A percentile compares a stretch with the other conserved stretches of the same genome.
These are phyloP conservation scores for Chrysolina americana DNA, from an alignment of 2,888 invertebrate genomes.

Conservation along the genomic window DNA sequence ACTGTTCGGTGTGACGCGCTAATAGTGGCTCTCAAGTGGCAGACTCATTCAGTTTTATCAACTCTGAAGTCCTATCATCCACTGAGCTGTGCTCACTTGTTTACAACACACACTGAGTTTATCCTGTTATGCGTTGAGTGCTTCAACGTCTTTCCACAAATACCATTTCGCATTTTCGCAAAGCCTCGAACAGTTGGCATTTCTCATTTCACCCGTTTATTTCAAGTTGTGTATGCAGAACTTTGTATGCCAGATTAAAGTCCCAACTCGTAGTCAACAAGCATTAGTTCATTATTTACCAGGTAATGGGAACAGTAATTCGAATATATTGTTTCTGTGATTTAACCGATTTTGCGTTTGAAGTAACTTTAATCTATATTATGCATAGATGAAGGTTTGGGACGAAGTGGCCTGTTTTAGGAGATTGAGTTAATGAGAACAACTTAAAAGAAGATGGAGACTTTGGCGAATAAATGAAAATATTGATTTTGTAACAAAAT, in stretches of 20 bases:
- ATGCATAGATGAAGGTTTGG: too few relatives aligned
- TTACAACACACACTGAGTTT: neutral
- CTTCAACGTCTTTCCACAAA: neutral
- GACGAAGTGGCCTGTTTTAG: too few relatives aligned
- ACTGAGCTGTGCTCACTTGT: too few relatives aligned
- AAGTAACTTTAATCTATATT: too few relatives aligned
- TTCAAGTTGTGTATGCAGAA: neutral
- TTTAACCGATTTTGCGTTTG: neutral
- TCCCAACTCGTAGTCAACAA: neutral
- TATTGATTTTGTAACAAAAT: too few relatives aligned
- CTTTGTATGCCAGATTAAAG: neutral
- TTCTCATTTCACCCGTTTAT: conserved; percentile 10
- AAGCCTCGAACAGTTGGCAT: neutral
- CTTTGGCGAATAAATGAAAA: too few relatives aligned
- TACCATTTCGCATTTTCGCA: neutral
- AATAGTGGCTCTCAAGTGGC: too few relatives aligned
- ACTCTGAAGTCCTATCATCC: too few relatives aligned
- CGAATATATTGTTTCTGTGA: neutral
- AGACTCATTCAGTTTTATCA: too few relatives aligned
- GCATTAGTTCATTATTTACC: neutral
- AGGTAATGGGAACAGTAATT: neutral
- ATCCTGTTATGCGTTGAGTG: neutral
- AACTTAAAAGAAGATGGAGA: too few relatives aligned
- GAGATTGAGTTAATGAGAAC: too few relatives aligned
- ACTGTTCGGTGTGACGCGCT: too few relatives aligned